These are phyloP conservation scores for Natator depressus DNA, from an alignment of 2,113 vertebrate species.

Conservation along the genomic window DNA sequence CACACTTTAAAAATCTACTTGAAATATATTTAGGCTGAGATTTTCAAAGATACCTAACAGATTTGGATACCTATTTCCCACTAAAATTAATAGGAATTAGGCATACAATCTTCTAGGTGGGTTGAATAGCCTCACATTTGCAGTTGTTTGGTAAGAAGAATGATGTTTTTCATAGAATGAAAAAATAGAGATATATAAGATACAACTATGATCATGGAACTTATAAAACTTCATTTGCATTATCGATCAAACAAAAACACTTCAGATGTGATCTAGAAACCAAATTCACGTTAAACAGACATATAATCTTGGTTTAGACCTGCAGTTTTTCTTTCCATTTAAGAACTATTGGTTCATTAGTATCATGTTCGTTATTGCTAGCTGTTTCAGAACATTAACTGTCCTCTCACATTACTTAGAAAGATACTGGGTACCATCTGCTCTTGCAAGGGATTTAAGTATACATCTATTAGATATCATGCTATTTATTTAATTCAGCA, in stretches of 20 bases:
- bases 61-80: not conserved
- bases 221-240: not conserved
- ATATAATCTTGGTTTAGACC: slow-evolving; percentile 23
- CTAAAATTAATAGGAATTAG: not conserved
- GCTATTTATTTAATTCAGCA: slow-evolving; percentile 88
- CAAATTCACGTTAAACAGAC: slow-evolving; percentile 14
- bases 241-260: not conserved
- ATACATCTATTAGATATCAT: slow-evolving; percentile 83
- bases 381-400: slow-evolving; percentile 88
- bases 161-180: accelerated
- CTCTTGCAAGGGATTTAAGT: slow-evolving; percentile 83
- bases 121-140: not conserved
- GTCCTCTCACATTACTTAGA: slow-evolving; percentile 88
- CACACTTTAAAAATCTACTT: not conserved
- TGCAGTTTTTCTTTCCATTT: slow-evolving; percentile 69
- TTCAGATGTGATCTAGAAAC: not conserved
- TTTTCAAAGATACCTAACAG: not conserved
- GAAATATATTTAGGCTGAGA: not conserved
- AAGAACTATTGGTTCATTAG: slow-evolving; percentile 71
- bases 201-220: not conserved
- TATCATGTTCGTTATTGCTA: slow-evolving; percentile 70
- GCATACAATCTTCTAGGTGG: not conserved
- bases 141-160: not conserved
- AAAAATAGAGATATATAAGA: not conserved
- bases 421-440: slow-evolving; percentile 88